A percentile compares a stretch with the other conserved stretches of the same genome.
Evolutionary conservation across 2,113 vertebrate species (phyloP).

Genomic region (Laticauda colubrina): DNA sequence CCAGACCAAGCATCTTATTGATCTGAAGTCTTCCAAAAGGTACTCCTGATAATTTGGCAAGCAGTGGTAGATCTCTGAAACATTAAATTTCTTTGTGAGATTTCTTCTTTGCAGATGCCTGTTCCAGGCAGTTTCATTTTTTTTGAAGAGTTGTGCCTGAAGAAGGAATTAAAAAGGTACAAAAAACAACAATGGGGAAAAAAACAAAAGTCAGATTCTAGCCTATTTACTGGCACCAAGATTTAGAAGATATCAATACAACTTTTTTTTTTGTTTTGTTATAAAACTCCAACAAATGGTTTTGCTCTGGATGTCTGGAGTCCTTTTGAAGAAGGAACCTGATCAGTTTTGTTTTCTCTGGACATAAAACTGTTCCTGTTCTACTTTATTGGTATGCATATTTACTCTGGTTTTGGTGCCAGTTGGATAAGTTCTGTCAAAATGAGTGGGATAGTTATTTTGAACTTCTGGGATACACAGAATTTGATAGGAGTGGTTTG

Average conservation of each 20-base stretch:
- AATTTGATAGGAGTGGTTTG: background rate
- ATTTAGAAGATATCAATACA: background rate
- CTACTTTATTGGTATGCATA: background rate
- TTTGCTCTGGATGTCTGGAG: background rate
- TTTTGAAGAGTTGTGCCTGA: background rate
- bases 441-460: background rate
- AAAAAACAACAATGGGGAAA: background rate
- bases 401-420: background rate
- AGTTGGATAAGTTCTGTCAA: background rate
- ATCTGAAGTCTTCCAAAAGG: background rate
- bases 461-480: background rate
- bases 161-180: background rate
- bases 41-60: background rate
- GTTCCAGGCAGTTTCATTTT: background rate
- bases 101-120: background rate
- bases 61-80: background rate
- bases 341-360: background rate
- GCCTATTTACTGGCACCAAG: background rate
- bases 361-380: background rate
- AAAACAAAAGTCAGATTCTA: background rate
- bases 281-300: background rate
- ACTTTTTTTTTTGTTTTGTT: background rate
- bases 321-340: background rate
- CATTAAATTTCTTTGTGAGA: background rate
- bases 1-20: background rate